Evolutionary conservation across 2,888 invertebrate genomes (phyloP).

Genomic region (Dicyrtoma fusca): DNA sequence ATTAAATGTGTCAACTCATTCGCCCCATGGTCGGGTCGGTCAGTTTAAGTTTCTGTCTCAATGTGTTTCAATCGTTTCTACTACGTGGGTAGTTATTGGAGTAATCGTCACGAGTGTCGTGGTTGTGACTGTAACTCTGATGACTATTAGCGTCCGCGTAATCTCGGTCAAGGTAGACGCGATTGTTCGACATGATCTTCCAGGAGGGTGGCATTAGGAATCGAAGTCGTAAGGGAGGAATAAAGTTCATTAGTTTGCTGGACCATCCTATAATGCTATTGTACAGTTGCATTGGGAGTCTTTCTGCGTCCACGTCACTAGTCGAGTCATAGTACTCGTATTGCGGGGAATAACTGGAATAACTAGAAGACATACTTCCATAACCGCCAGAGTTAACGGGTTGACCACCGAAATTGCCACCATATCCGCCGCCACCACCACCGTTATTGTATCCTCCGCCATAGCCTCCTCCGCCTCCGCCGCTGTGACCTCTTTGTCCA

Average conservation of each 20-base stretch:
- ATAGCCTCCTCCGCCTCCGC: background rate
- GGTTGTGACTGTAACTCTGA: background rate
- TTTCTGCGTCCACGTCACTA: conserved; percentile 18
- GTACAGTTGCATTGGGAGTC: background rate
- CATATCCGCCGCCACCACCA: background rate
- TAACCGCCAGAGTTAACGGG: too few relatives aligned
- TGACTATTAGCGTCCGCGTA: background rate
- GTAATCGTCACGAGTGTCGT: background rate
- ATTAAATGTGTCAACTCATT: background rate
- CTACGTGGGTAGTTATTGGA: background rate
- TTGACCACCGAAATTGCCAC: conserved; percentile 6
- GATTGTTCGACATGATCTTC: conserved; percentile 14
- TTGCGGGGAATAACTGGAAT: conserved; percentile 16
- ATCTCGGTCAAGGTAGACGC: conserved; percentile 24
- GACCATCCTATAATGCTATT: conserved; percentile 20
- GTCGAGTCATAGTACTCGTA: conserved; percentile 21
- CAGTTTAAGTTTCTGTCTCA: background rate
- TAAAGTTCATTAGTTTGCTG: conserved; percentile 4
- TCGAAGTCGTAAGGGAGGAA: conserved; percentile 21
- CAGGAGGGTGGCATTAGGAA: conserved; percentile 26
- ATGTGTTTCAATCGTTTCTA: background rate
- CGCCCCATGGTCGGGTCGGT: background rate
- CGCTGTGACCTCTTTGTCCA: conserved; percentile 19
- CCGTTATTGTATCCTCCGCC: background rate
- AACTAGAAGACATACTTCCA: conserved; percentile 19